Percentiles rank a stretch among this genome's conserved stretches.
Evolutionary conservation across 2,888 invertebrate genomes (phyloP).

Genomic region (Xylophagus ater): DNA sequence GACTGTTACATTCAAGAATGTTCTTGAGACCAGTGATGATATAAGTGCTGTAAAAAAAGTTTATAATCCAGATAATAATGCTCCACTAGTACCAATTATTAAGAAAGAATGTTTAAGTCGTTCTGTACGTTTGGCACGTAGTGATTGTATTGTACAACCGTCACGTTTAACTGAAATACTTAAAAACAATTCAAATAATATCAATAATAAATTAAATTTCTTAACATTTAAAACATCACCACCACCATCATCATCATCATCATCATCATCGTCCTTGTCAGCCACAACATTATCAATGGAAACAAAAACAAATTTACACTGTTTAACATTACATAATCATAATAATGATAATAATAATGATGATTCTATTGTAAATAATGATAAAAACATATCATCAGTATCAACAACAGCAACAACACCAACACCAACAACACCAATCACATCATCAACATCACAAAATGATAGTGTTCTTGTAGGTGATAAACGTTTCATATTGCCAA

Average conservation of each 20-base stretch:
- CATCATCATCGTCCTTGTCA: conserved; percentile 4
- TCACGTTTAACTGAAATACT: conserved; percentile 51
- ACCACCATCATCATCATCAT: conserved; percentile 5
- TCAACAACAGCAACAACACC: conserved; percentile 5
- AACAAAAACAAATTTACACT: conserved; percentile 1
- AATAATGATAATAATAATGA: too few relatives aligned
- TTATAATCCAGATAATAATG: conserved; percentile 48
- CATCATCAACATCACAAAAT: conserved; percentile 29
- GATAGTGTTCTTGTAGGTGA: conserved; percentile 27
- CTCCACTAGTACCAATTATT: conserved; percentile 50
- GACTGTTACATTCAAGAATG: conserved; percentile 53
- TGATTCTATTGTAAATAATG: too few relatives aligned
- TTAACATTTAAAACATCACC: conserved; percentile 31
- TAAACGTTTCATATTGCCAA: conserved; percentile 58
- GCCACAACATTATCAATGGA: conserved; percentile 11
- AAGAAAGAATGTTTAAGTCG: conserved; percentile 50
- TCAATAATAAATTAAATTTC: conserved; percentile 38
- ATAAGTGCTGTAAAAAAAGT: conserved; percentile 47
- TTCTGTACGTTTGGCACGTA: conserved; percentile 45
- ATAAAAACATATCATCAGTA: conserved; percentile 2
- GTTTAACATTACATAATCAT: too few relatives aligned
- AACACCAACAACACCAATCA: conserved; percentile 5
- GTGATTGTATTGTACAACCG: conserved; percentile 50
- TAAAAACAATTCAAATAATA: conserved; percentile 45
- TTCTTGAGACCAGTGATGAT: conserved; percentile 50